phyloP scores from a whole-genome alignment of 2,113 vertebrate species.

The Antechinus stuartii region DNA sequence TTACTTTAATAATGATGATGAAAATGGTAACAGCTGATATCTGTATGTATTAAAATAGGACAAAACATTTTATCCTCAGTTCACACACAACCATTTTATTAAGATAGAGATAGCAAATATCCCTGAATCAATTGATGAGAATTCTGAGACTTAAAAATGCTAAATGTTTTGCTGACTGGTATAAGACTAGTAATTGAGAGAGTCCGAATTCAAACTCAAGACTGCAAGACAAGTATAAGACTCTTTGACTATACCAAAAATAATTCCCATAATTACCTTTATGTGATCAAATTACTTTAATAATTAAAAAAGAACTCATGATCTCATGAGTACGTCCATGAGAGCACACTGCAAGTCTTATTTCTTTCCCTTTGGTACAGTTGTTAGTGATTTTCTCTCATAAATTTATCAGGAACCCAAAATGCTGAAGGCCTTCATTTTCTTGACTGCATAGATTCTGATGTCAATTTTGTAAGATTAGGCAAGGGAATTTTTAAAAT shows the following conservation, averaged over 20 bases:
- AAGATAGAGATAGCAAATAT: background rate
- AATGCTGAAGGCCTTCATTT: background rate
- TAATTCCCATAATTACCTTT: background rate
- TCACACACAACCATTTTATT: background rate
- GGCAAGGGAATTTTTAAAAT: background rate
- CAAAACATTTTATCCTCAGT: background rate
- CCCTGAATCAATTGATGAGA: slow-evolving; percentile 45
- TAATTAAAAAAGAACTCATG: too few species aligned
- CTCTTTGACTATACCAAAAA: background rate
- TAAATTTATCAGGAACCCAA: background rate
- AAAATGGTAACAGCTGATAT: background rate
- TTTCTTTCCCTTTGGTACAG: background rate
- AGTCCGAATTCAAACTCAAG: slow-evolving; percentile 28
- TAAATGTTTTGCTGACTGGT: slow-evolving; percentile 39
- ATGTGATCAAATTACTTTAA: background rate
- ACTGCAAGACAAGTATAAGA: background rate
- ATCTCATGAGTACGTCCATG: background rate
- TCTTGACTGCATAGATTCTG: background rate
- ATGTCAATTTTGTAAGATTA: background rate
- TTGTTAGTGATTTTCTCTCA: background rate
- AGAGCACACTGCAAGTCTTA: background rate
- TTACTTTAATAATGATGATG: slow-evolving; percentile 40
- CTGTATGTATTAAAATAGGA: background rate
- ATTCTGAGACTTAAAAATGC: background rate
- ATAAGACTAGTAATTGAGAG: slow-evolving; percentile 36